Base-by-base conservation (phyloP, 2,888 invertebrate genomes). In the Agonopterix arenella region DNA sequence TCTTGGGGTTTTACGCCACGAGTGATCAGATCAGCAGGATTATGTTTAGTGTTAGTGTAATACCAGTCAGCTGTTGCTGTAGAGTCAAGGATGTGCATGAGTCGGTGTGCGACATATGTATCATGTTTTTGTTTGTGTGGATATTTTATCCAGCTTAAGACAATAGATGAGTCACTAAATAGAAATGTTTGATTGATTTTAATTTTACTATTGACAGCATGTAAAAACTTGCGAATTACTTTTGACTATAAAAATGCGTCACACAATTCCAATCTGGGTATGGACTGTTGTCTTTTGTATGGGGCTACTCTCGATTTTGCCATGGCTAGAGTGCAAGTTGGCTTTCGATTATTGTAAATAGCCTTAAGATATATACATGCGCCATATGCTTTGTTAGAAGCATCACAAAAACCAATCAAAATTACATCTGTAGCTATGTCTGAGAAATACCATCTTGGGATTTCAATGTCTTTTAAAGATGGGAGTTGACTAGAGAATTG, bases 111-210 rank as follows among this genome's bases (percentile, higher is more conserved):
- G 2, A 49, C 48, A 36, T 45, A 49, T 38, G 11, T 18, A n/a
- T n/a, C n/a, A 41, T 47, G 11, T 10, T 18, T 9, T 42, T 47
- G 45, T 42, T 50, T 52, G 49, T 51, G 52, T 28, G 52, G 52
- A 16, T 48, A 47, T 38, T 49, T 52, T 13, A 55, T 52, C 55
- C 55, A 55, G 48, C 36, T 18, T 4, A 55, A 16, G n/a, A 55
- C 49, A 38, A 52, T 49, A 10, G 38, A 44, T 10, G 52, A 55
- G 28, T 52, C 52, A 37, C 49, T 47, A 48, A 51, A 52, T 37
- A 51, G 36, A n/a, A n/a, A 28, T 42, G 47, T 9, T 45, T 49
- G 2, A 41, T n/a, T n/a, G n/a, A n/a, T n/a, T n/a, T n/a, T n/a
- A n/a, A n/a, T n/a, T n/a, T n/a, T n/a, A n/a, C n/a, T 43, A 48